Base-by-base conservation (phyloP, 2,888 invertebrate species). In the Eumacrocentrus americanus region DNA sequence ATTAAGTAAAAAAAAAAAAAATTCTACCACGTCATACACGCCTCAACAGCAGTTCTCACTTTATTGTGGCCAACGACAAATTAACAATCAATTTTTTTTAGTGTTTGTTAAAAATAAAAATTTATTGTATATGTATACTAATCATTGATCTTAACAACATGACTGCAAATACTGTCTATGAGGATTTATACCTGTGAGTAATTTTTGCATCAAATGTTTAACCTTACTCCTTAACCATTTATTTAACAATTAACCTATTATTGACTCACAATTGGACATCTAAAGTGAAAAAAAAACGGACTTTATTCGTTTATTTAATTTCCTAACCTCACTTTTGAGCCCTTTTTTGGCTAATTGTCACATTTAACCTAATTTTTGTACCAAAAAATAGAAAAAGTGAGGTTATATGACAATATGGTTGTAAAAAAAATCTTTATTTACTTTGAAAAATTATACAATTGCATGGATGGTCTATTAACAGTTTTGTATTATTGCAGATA, bases 181-280 rank as follows among this genome's bases (percentile, higher is more conserved):
- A 90, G 83, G 90, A 90, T 81, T 87, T 90, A 80, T 89, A 88
- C 81, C 80, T 90, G 89, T 89, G 81, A 88, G 88, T 87, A 71
- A 58, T 34, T 12, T 18, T n/a, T 12, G 11, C 25, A 14, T 42
- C 22, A 37, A n/a, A n/a, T n/a, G n/a, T n/a, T n/a, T n/a, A n/a
- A n/a, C n/a, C n/a, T n/a, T n/a, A n/a, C n/a, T n/a, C n/a, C n/a
- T n/a, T n/a, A n/a, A n/a, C n/a, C n/a, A 11, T 29, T 18, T 4
- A 37, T 11, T 51, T 11, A 18, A 6, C 3, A 6, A 34, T 50
- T 9, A 11, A 12, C 34, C 18, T 50, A 14, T 5, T 9, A 34
- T 2, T 34, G 9, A 12, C 16, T 47, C 23, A 47, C 25, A 23
- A n/a, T n/a, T 9, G 3, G 6, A 3, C 9, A 3, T 16, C 4